Conservation (phyloP, 2,888 invertebrate genomes). For the Caenorhabditis afra region DNA sequence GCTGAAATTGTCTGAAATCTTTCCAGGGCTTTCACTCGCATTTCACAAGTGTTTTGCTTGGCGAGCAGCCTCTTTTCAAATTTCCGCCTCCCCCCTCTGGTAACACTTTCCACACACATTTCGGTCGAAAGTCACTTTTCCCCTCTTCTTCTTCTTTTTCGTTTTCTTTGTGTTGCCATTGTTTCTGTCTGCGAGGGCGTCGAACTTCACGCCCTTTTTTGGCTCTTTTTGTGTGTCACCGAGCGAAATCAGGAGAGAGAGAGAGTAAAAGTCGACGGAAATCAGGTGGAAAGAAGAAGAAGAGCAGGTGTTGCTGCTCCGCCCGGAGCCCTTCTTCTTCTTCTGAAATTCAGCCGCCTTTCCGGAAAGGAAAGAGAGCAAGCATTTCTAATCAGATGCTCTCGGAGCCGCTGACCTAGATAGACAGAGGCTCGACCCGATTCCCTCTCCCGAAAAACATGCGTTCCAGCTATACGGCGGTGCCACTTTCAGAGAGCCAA, state of each 20-base stretch:
- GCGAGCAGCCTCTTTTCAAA: too few relatives aligned
- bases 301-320: neutral
- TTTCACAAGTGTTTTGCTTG: too few relatives aligned
- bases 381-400: too few relatives aligned
- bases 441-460: constrained; percentile 6
- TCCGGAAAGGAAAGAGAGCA: too few relatives aligned
- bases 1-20: too few relatives aligned
- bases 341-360: neutral
- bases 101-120: too few relatives aligned
- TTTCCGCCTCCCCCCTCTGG: too few relatives aligned
- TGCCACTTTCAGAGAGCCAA: constrained; percentile 31
- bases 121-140: constrained; percentile 29
- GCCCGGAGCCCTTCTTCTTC: neutral
- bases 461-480: constrained; percentile 35
- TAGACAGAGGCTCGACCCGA: too few relatives aligned
- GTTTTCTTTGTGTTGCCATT: constrained; percentile 9
- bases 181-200: constrained; percentile 16
- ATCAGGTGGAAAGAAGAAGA: neutral
- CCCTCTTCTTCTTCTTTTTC: constrained; percentile 12
- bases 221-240: neutral
- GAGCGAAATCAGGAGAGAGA: neutral
- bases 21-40: too few relatives aligned
- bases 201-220: neutral
- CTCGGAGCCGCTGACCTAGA: too few relatives aligned
- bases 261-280: neutral